Base-by-base conservation (phyloP, 2,113 vertebrate genomes). In the Hydrochoerus hydrochaeris region DNA sequence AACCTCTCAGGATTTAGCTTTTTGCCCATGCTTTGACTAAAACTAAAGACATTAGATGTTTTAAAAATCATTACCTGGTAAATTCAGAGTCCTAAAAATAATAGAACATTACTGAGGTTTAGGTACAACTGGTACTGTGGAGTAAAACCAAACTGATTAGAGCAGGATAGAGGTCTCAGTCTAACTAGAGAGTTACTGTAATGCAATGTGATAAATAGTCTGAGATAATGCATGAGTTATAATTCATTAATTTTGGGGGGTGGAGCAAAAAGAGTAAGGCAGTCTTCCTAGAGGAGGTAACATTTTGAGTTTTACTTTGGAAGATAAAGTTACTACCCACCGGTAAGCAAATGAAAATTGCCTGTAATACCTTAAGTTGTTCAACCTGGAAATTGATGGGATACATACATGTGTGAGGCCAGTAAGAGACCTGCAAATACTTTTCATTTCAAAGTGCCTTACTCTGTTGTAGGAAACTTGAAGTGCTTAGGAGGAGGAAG, bases 221-320 rank as follows among this genome's bases (percentile, higher is more conserved):
- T 73, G 24, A 85, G 32, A 62, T 8, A 52, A 81, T 46, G 28
- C 16, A 86, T 41, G 17, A 30, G 60, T 46, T 77, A 83, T 28
- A 90, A 52, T 35, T 80, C 28, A 32, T 71, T 63, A 49, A 44
- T 94, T 32, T 22, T 30, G 12, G 13, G 32, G 35, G 22, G 52
- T 67, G 41, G n/a, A 52, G 20, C 49, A 84, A 89, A 88, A 49
- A 57, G 16, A 32, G 13, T 24, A 88, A 46, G 7, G 17, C 85
- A 94, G 60, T 24, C 44, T 94, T 96, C 54, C 73, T 22, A 87
- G 67, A 78, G 32, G 57, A 95, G 52, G 35, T 90, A 14, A 57
- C 44, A 38, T 84, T 95, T 95, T 88, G 91, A 86, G 41, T 67
- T 90, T 71, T 49, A 24, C 44, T 67, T 63, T 94, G 80, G 92